A percentile compares a stretch with the other conserved stretches of the same genome.
Evolutionary conservation across 2,113 vertebrate species (phyloP).

Genomic region (Proteles cristata): DNA sequence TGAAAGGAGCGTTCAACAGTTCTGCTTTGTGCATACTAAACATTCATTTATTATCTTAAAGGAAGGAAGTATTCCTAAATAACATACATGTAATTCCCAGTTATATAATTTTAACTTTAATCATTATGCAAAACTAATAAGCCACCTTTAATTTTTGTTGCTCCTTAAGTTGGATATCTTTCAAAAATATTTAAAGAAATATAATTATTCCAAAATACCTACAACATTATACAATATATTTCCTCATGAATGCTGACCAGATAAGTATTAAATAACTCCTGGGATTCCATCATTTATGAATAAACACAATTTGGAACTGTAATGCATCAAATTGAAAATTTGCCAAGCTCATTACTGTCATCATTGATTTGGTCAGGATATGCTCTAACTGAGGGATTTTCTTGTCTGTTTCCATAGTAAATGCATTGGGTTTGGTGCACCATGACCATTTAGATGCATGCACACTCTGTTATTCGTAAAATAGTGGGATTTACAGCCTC

Average conservation of each 20-base stretch:
- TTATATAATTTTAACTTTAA: slow-evolving; percentile 51
- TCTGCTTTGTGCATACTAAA: not conserved
- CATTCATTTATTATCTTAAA: slow-evolving; percentile 45
- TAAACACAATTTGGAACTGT: not conserved
- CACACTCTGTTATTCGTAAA: not conserved
- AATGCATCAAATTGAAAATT: not conserved
- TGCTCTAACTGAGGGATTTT: not conserved
- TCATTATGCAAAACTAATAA: slow-evolving; percentile 52
- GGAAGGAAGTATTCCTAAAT: not conserved
- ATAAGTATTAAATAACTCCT: not conserved
- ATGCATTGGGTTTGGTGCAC: not conserved
- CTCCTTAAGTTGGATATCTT: not conserved
- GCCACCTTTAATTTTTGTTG: slow-evolving; percentile 38
- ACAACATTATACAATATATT: not conserved
- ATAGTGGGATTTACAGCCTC: not conserved
- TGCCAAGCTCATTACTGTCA: not conserved
- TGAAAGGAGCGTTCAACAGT: not conserved
- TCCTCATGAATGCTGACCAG: not conserved
- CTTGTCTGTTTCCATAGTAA: not conserved
- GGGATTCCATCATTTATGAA: not conserved
- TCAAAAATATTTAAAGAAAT: slow-evolving; percentile 38
- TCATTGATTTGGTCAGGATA: not conserved
- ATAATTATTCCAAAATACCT: not conserved
- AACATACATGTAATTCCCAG: not conserved
- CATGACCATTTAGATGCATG: not conserved